Percentiles rank a stretch among this genome's conserved stretches.
These are phyloP conservation scores for Melieria omissa DNA, from an alignment of 2,888 invertebrate species.

Conservation along the genomic window DNA sequence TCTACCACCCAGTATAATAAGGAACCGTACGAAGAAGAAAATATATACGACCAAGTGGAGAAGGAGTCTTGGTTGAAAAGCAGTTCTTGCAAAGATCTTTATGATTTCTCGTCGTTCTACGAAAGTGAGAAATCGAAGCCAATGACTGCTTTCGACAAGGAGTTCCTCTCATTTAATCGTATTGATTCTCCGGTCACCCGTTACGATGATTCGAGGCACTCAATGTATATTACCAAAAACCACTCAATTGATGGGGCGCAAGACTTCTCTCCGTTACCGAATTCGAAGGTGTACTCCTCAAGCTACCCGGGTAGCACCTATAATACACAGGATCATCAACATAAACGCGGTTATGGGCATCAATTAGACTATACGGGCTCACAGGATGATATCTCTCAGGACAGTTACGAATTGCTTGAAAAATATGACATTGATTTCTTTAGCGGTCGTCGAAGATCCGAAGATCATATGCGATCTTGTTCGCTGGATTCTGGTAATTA, in stretches of 20 bases:
- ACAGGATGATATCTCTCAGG: constrained; percentile 88
- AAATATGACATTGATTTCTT: constrained; percentile 71
- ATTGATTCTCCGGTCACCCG: constrained; percentile 79
- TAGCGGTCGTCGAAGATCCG: constrained; percentile 63
- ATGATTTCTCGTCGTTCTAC: constrained; percentile 78
- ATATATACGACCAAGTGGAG: constrained; percentile 63
- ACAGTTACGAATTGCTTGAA: constrained; percentile 87
- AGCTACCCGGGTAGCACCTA: constrained; percentile 86
- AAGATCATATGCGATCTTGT: constrained; percentile 73
- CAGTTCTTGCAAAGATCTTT: constrained; percentile 84
- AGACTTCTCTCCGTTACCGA: constrained; percentile 71
- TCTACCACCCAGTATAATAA: constrained; percentile 58
- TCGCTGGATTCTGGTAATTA: constrained; percentile 83
- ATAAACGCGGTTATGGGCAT: constrained; percentile 70
- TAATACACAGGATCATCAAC: constrained; percentile 67
- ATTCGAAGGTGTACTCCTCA: constrained; percentile 84
- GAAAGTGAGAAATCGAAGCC: constrained; percentile 68
- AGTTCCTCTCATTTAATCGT: constrained; percentile 67
- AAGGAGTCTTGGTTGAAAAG: constrained; percentile 78
- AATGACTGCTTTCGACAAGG: constrained; percentile 67
- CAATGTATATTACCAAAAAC: constrained; percentile 72
- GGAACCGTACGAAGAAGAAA: constrained; percentile 53
- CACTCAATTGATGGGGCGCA: constrained; percentile 77
- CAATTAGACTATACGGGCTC: constrained; percentile 71
- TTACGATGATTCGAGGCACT: constrained; percentile 76